Base-by-base conservation (phyloP, 2,888 invertebrate species). In the Thereva unica region DNA sequence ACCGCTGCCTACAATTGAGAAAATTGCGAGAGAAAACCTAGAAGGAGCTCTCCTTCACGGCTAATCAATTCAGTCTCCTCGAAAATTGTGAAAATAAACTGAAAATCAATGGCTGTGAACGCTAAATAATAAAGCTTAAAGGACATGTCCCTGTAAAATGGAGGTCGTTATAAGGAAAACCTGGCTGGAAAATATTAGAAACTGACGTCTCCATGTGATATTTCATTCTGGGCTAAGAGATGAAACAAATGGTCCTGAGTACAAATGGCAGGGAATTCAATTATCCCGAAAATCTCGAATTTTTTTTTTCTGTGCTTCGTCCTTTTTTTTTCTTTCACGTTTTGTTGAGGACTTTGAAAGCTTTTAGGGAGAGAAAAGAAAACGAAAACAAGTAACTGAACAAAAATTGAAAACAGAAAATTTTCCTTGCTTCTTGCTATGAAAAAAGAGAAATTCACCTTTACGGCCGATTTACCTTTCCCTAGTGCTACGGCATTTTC, bases 391-490 rank as follows among this genome's bases (percentile, higher is more conserved):
- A 57, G 57, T 47, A 66, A 53, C 50, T 44, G 57, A 57, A 59
- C 50, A 66, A 66, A 54, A 56, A 56, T 54, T 66, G 65, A 66
- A 66, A 56, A 50, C 56, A 66, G 55, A 50, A 67, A 64, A 54
- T 45, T 59, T 61, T 61, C 44, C 47, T 57, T 34, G 49, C 50
- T 50, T 56, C n/a, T 50, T 38, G 44, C 57, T 56, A 56, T 57
- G 42, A 44, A 57, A 57, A 57, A 67, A 68, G 56, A 67, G 59
- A 69, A 69, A 61, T 69, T 69, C 67, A 69, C 69, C 67, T 67
- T 69, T 64, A 69, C 64, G 67, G 67, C 67, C 69, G 69, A 69
- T 69, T 69, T 69, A 69, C 69, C 66, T 69, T 69, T 65, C 49
- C 67, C 53, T 65, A 59, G 47, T 64, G 66, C 66, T 50, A 41